Evolutionary conservation across 2,888 invertebrate species (phyloP).

Genomic region (Linnaemya tessellans): DNA sequence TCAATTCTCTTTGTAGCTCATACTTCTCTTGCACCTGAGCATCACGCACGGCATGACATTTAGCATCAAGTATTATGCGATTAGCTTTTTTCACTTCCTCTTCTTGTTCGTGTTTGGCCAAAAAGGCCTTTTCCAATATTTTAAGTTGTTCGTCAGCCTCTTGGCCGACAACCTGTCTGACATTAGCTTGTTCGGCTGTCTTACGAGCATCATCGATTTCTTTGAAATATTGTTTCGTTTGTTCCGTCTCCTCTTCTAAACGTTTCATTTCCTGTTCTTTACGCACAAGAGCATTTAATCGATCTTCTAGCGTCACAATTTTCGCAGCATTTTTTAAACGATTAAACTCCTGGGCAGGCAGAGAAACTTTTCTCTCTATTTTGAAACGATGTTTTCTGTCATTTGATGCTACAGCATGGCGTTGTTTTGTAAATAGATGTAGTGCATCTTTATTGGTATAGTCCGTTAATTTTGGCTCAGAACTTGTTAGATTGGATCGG

Average conservation of each 20-base stretch:
- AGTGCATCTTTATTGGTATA: constrained; percentile 26
- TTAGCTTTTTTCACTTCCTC: constrained; percentile 90
- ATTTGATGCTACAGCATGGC: constrained; percentile 70
- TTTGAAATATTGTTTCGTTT: constrained; percentile 85
- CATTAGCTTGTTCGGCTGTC: constrained; percentile 63
- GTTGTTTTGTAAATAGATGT: constrained; percentile 60
- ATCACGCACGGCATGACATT: constrained; percentile 93
- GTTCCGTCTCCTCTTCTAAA: constrained; percentile 85
- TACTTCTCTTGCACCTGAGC: constrained; percentile 90
- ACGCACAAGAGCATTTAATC: constrained; percentile 82
- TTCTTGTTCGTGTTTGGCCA: constrained; percentile 83
- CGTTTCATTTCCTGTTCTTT: constrained; percentile 83
- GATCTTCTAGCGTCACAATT: constrained; percentile 84
- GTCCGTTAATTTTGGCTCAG: constrained; percentile 12
- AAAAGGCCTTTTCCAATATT: constrained; percentile 84
- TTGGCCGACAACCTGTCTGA: constrained; percentile 82
- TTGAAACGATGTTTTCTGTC: constrained; percentile 72
- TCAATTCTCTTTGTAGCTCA: constrained; percentile 78
- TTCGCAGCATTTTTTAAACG: constrained; percentile 86
- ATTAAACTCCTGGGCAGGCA: constrained; percentile 85
- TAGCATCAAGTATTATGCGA: constrained; percentile 91
- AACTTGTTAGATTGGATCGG: constrained; percentile 16
- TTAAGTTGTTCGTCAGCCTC: constrained; percentile 83
- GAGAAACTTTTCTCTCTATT: constrained; percentile 74
- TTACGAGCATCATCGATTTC: constrained; percentile 81